Percentiles rank a stretch among this genome's conserved stretches.
phyloP scores from a whole-genome alignment of 1,140 invertebrate species.

The Cyclargus thomasi region DNA sequence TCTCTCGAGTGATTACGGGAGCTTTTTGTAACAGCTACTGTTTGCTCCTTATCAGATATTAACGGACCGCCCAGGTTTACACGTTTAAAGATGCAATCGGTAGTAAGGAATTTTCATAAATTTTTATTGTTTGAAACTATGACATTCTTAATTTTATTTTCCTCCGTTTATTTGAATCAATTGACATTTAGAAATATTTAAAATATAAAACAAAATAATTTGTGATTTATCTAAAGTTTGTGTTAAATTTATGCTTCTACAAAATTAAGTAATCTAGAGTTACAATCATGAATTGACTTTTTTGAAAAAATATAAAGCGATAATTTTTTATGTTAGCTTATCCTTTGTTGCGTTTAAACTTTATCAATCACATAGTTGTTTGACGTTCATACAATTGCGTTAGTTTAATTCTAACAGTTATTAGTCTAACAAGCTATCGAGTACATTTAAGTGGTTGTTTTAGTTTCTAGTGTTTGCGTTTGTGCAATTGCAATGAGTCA shows the following conservation, averaged over 20 bases:
- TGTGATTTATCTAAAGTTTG: too few species aligned
- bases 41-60: slow-evolving; percentile 4
- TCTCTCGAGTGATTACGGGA: slow-evolving; percentile 2
- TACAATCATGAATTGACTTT: too few species aligned
- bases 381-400: not conserved
- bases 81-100: not conserved
- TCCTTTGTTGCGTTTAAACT: not conserved
- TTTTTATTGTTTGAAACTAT: not conserved
- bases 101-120: not conserved
- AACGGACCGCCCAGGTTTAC: slow-evolving; percentile 12
- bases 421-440: not conserved
- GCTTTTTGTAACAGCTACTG: slow-evolving; percentile 13
- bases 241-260: too few species aligned
- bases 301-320: too few species aligned
- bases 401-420: slow-evolving; percentile 3
- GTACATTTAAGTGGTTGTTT: not conserved
- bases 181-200: too few species aligned
- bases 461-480: slow-evolving; percentile 1
- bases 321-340: not conserved
- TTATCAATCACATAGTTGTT: not conserved
- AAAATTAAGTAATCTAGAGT: too few species aligned
- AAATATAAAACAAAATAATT: too few species aligned
- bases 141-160: too few species aligned
- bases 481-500: slow-evolving; percentile 1
- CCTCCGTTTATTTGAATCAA: too few species aligned